Evolutionary conservation across 2,797 vertebrate species (phyloP).

Genomic region (Acrossocheilus fasciatus): DNA sequence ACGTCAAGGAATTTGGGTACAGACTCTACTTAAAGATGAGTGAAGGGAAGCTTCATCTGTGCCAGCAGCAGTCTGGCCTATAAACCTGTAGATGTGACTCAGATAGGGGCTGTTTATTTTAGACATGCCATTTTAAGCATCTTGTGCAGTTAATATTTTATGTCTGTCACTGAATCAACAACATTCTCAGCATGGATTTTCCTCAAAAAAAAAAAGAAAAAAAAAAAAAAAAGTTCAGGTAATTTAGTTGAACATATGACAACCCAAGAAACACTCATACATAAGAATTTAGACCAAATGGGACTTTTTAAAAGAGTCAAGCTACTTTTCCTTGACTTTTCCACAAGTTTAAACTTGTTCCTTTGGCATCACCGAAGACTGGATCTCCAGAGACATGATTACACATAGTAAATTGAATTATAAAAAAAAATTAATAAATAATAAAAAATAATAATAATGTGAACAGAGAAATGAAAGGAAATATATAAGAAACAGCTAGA

Average conservation of each 20-base stretch:
- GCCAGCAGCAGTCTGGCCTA: constrained; percentile 40
- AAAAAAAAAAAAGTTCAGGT: not conserved
- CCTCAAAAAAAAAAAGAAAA: not conserved
- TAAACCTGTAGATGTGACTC: constrained; percentile 29
- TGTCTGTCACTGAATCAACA: constrained; percentile 31
- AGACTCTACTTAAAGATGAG: constrained; percentile 29
- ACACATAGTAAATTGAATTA: not conserved
- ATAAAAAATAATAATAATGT: not conserved
- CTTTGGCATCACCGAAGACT: not conserved
- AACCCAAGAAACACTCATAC: not conserved
- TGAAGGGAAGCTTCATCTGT: constrained; percentile 34
- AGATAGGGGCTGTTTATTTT: constrained; percentile 36
- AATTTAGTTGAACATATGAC: constrained; percentile 9
- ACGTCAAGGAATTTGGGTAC: constrained; percentile 6
- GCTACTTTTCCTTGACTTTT: not conserved
- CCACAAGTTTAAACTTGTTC: not conserved
- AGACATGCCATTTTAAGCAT: constrained; percentile 31
- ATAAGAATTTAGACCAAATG: not conserved
- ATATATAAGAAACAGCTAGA: not conserved
- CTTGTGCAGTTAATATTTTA: constrained; percentile 48
- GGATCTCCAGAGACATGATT: not conserved
- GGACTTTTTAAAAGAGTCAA: not conserved
- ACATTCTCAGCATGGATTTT: constrained; percentile 19
- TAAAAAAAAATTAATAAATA: not conserved
- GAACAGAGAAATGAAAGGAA: not conserved